These are phyloP conservation scores for Parambassis ranga DNA, from an alignment of 2,797 vertebrate species.

Conservation along the genomic window DNA sequence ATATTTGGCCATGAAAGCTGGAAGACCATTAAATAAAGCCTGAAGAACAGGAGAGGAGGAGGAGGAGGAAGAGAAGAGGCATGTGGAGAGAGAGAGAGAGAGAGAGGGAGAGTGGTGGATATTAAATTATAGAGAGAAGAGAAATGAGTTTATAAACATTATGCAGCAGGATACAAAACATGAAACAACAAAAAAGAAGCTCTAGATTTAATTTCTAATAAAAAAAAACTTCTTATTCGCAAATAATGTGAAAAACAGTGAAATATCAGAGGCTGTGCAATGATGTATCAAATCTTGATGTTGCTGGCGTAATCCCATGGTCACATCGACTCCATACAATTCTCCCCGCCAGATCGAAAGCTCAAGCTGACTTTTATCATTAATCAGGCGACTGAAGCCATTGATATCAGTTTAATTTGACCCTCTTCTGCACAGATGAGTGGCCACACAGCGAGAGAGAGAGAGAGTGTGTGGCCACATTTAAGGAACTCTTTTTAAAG, in stretches of 20 bases:
- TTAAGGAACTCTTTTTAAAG: slow-evolving; percentile 1
- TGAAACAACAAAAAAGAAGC: neutral
- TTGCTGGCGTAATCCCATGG: slow-evolving; percentile 28
- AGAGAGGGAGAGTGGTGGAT: neutral
- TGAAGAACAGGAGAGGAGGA: neutral
- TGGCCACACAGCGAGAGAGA: neutral
- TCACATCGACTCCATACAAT: slow-evolving; percentile 35
- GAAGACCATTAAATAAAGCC: neutral
- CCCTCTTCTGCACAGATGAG: slow-evolving; percentile 12
- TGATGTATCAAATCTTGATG: slow-evolving; percentile 47
- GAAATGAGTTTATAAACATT: neutral
- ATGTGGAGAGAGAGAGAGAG: neutral
- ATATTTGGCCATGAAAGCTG: neutral
- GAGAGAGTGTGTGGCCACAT: neutral
- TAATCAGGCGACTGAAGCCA: slow-evolving; percentile 12
- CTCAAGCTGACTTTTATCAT: slow-evolving; percentile 37
- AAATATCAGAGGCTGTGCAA: slow-evolving; percentile 6
- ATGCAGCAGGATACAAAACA: neutral
- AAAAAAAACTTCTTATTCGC: neutral
- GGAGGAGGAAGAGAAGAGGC: neutral
- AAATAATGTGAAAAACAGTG: slow-evolving; percentile 10
- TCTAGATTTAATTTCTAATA: slow-evolving; percentile 25
- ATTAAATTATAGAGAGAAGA: neutral
- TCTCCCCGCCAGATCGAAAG: slow-evolving; percentile 10
- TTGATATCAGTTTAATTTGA: slow-evolving; percentile 47